These are phyloP conservation scores for Dryomyza anilis DNA, from an alignment of 2,888 invertebrate genomes.

Conservation along the genomic window DNA sequence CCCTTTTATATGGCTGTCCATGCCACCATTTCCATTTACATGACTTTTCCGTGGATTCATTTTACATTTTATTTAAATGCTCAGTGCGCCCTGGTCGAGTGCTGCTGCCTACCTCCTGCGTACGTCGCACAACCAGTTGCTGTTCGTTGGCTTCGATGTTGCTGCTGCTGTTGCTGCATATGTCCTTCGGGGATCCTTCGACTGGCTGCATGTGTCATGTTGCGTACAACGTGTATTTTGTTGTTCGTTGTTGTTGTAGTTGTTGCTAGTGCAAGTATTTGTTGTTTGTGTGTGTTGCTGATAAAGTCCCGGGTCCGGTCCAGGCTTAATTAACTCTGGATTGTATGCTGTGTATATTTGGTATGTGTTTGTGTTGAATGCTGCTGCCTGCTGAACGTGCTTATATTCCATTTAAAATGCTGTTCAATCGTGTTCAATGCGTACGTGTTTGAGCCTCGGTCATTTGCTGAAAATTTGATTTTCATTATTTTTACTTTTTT, in stretches of 20 bases:
- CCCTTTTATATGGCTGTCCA: no score
- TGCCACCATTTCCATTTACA: no score
- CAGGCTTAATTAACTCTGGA: constrained; percentile 23
- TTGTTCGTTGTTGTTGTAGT: neutral
- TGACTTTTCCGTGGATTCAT: neutral
- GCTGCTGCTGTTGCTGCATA: neutral
- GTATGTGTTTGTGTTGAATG: no score
- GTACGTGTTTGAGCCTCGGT: no score
- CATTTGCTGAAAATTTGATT: no score
- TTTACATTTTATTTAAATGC: constrained; percentile 2
- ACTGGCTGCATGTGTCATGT: neutral
- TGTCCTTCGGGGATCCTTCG: neutral
- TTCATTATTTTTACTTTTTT: no score
- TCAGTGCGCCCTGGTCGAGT: neutral
- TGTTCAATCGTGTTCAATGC: no score
- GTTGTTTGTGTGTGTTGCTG: constrained; percentile 7
- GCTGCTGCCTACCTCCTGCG: neutral
- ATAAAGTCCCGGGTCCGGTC: constrained; percentile 19
- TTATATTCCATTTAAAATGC: no score
- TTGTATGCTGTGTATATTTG: constrained; percentile 5
- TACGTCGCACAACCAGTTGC: constrained; percentile 7
- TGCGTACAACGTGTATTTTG: neutral
- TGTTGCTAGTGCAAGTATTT: constrained; percentile 9
- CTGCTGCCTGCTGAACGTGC: no score
- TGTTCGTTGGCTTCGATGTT: neutral